Evolutionary conservation across 2,888 invertebrate species (phyloP), one percentile per base, ranked within the genome.

Genomic region (Rhimphoctona megacephalus): DNA sequence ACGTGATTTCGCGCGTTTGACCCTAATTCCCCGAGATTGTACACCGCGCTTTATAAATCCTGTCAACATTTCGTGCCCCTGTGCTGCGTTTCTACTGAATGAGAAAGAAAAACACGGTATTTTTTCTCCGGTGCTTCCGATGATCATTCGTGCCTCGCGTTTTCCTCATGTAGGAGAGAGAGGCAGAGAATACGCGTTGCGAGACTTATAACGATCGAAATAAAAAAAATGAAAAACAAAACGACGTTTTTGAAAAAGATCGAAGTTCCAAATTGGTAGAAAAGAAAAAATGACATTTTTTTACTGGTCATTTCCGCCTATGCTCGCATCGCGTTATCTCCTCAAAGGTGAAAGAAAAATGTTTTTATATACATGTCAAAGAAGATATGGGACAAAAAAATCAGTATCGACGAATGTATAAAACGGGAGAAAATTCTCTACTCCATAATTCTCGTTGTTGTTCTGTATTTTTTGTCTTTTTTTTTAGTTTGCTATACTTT

Each of bases 171-270:
- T 86, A 91, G 92, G 93, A 92, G 93, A 93, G 92, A 93, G 92
- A 93, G 92, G 92, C 89, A 84, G 87, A 89, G 88, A 90, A 86
- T 88, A 90, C 90, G 87, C 90, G 90, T 87, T 90, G 89, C 92
- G 90, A 90, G 90, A 88, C 89, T 88, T 14, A 14, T 36, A 36
- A 52, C 49, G 30, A 33, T 11, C 73, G 73, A 73, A 73, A 36
- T n/a, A 22, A n/a, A 17, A 61, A 30, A 17, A 61, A 61, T 17
- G 0, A 30, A 30, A 30, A 57, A 57, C 1, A 49, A 49, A 22
- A 54, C 2, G 8, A 5, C 0, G 39, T 7, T 30, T 73, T 33
- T n/a, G n/a, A 19, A 25, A 25, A 30, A 43, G 11, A 17, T n/a
- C 72, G 33, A 72, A 33, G 33, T 49, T 30, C 17, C 46, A 49